Evolutionary conservation across 2,113 vertebrate genomes (phyloP), one percentile per base, ranked within the genome.

Genomic region (Grantiella picta): DNA sequence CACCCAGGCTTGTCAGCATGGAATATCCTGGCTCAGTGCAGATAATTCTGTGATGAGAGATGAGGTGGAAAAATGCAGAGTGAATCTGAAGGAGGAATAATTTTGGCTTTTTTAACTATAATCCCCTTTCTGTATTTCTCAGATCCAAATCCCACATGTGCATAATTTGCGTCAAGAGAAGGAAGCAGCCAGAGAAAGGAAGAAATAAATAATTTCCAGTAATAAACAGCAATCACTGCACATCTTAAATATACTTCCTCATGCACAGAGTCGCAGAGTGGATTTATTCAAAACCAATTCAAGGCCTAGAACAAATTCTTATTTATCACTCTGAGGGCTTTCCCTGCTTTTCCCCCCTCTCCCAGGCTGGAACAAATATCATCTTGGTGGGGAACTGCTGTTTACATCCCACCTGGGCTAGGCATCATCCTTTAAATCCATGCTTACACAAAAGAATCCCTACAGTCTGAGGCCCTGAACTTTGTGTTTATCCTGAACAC

Each of bases 121-220:
- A 85, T 85, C 45, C 27, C 64, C 38, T 93, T 86, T 86, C 38
- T 91, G 54, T 68, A 42, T 92, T 95, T 97, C 68, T 95, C 70
- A 89, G 68, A 50, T 91, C 53, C 87, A 77, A 96, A 90, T 94
- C 95, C 89, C 78, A 90, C 73, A 73, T 64, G 75, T 92, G 73
- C 84, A 81, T 93, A 96, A 97, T 96, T 96, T 97, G 93, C 7
- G 0, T 89, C 92, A 89, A 69, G 65, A 89, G 11, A 83, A 73
- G 50, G 66, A 92, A 81, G 15, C 54, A 88, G 77, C 21, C 69
- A 61, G 79, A 84, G 53, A 92, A 82, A 82, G 57, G 25, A 84
- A 88, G 35, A 93, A 42, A 88, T 90, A 91, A 95, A 96, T 96
- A 92, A 95, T 95, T 96, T 94, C 60, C 22, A 80, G 7, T 76